phyloP scores from a whole-genome alignment of 2,113 vertebrate genomes.

The Piprites chloris region DNA sequence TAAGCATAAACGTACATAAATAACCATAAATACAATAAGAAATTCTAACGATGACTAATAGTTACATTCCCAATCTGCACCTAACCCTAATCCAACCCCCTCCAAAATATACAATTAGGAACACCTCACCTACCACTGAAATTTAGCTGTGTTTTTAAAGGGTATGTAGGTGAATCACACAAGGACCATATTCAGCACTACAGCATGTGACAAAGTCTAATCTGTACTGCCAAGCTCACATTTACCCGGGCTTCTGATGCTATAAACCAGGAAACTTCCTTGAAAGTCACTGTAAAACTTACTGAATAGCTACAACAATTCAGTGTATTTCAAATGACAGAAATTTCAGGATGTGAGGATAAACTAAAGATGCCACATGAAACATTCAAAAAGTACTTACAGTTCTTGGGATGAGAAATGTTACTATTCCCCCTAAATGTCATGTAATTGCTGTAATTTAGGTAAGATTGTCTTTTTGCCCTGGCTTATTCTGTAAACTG shows the following conservation, averaged over 20 bases:
- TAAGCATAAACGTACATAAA: not conserved
- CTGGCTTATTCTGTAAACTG: not conserved
- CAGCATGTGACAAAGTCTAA: not conserved
- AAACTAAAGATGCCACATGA: not conserved
- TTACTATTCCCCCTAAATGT: not conserved
- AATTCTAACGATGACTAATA: not conserved
- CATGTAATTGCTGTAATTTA: not conserved
- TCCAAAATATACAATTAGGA: not conserved
- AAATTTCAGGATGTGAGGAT: not conserved
- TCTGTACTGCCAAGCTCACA: not conserved
- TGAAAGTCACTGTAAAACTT: not conserved
- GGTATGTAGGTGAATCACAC: not conserved
- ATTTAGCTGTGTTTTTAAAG: not conserved
- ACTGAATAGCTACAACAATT: not conserved
- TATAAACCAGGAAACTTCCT: not conserved
- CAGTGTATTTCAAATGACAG: not conserved
- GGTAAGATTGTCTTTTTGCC: not conserved
- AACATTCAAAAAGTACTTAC: not conserved
- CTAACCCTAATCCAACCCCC: too few relatives aligned
- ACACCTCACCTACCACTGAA: not conserved
- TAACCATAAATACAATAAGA: not conserved
- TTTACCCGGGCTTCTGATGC: not conserved
- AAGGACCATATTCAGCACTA: not conserved
- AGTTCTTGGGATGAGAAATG: not conserved
- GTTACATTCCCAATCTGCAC: not conserved